Evolutionary conservation across 1,140 invertebrate genomes (phyloP), one percentile per base, ranked within the genome.

Genomic region (Neotoxoptera formosana): DNA sequence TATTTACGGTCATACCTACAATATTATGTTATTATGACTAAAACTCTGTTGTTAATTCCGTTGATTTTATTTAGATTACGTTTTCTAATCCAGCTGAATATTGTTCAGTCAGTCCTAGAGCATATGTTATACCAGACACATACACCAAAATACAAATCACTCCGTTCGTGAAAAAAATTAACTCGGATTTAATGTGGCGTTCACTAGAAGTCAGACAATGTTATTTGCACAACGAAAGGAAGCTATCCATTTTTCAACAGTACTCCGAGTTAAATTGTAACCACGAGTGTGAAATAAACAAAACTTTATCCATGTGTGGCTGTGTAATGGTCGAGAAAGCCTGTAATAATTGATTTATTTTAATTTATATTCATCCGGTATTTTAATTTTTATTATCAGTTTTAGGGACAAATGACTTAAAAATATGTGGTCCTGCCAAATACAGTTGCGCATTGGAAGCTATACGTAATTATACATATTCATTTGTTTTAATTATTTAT

Each of bases 221-320:
- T 67, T 90, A 90, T 47, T 67, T 90, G 7, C 23, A 90, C 8
- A n/a, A 67, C 8, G 89, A 90, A n/a, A 90, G 89, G n/a, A 84
- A 84, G 30, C 30, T 87, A n/a, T 34, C 60, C 7, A 34, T 91
- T 47, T 91, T 91, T n/a, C 11, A 91, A 36, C 41, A 47, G 41
- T 91, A 91, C 30, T n/a, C 36, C 41, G 90, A 91, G n/a, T 56
- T 23, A n/a, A 91, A 91, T 91, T 76, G 90, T 48, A 17, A n/a
- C 20, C 9, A 47, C 2, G 60, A 91, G 21, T 81, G 60, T 48
- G 2, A n/a, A n/a, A 76, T 81, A 23, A 76, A 91, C 30, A 30
- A 91, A 48, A 81, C 41, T 91, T 48, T 91, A n/a, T 76, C 60
- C n/a, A 76, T 47, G 30, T 91, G 60, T 45, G 45, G 60, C 4